Percentiles rank a stretch among this genome's conserved stretches.
phyloP scores from a whole-genome alignment of 1,140 invertebrate genomes.

The Drosophila parabipectinata region DNA sequence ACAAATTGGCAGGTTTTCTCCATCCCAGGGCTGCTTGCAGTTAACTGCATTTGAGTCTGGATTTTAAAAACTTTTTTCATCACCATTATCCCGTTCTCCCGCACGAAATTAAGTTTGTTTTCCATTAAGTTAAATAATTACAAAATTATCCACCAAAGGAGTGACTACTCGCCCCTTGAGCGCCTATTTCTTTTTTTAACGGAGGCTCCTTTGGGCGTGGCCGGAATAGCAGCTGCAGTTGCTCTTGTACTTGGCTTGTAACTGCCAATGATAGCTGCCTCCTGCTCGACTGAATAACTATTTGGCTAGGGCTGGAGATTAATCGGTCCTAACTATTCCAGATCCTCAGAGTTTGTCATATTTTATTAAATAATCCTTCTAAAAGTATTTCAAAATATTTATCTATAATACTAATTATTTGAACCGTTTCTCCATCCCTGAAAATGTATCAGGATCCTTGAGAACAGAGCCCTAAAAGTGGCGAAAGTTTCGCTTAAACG shows the following conservation, averaged over 20 bases:
- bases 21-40: slow-evolving; percentile 19
- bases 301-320: slow-evolving; percentile 46
- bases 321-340: background rate
- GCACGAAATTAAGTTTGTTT: slow-evolving; percentile 79
- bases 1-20: slow-evolving; percentile 52
- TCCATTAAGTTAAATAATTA: slow-evolving; percentile 83
- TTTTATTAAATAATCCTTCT: background rate
- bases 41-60: background rate
- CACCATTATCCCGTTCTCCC: slow-evolving; percentile 41
- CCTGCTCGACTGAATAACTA: slow-evolving; percentile 55
- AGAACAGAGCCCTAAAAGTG: slow-evolving; percentile 12
- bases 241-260: slow-evolving; percentile 43
- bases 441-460: slow-evolving; percentile 8
- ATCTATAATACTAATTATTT: background rate
- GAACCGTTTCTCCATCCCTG: background rate
- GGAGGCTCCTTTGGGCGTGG: slow-evolving; percentile 12
- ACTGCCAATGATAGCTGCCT: slow-evolving; percentile 72
- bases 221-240: slow-evolving; percentile 66
- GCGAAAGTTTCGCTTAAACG: slow-evolving; percentile 66
- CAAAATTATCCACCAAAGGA: slow-evolving; percentile 76
- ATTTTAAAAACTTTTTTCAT: slow-evolving; percentile 15
- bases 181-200: slow-evolving; percentile 9
- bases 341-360: background rate
- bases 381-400: background rate
- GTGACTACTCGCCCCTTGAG: slow-evolving; percentile 14